Evolutionary conservation across 2,888 invertebrate genomes (phyloP), one percentile per base, ranked within the genome.

Genomic region (Caenorhabditis sp.): DNA sequence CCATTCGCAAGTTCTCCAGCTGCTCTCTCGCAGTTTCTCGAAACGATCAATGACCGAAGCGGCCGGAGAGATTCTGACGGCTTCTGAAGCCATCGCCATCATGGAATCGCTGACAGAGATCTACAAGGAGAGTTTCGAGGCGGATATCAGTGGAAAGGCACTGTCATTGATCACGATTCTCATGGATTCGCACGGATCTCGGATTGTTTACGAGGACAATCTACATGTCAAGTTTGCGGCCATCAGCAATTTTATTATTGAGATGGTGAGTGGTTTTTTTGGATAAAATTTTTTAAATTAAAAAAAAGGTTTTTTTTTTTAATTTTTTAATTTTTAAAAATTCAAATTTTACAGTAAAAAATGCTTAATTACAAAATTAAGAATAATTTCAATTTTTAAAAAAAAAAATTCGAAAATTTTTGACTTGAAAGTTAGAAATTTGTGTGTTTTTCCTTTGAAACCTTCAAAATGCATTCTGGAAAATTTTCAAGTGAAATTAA

Each of bases 131-230:
- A 32, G 35, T 1, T n/a, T 13, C 0, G 20, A 44, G 13, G 40
- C 24, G 6, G 37, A 69, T n/a, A 20, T 51, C 24, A 56, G 53
- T 50, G 70, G 60, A 28, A 70, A 80, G 37, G 74, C 82, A 5
- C 8, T 82, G 0, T 5, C 44, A 2, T 40, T 82, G 69, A 70
- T 82, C 6, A 74, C 82, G 2, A 51, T 82, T 28, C 78, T 82
- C 5, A 78, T 82, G 72, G 78, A 82, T 65, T 47, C 78, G 9
- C 78, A 78, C 28, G 82, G 78, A 22, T 74, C 82, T 8, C 20
- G 74, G 26, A 71, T 82, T 24, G 72, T 79, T 6, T 65, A 70
- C 22, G 82, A 82, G 28, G 74, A 79, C 15, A 51, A 55, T 26
- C 44, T 82, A 8, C 82, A 82, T 58, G 55, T 56, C 15, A 72